phyloP scores from a whole-genome alignment of 2,888 invertebrate species.

The Lepidonotus clava region DNA sequence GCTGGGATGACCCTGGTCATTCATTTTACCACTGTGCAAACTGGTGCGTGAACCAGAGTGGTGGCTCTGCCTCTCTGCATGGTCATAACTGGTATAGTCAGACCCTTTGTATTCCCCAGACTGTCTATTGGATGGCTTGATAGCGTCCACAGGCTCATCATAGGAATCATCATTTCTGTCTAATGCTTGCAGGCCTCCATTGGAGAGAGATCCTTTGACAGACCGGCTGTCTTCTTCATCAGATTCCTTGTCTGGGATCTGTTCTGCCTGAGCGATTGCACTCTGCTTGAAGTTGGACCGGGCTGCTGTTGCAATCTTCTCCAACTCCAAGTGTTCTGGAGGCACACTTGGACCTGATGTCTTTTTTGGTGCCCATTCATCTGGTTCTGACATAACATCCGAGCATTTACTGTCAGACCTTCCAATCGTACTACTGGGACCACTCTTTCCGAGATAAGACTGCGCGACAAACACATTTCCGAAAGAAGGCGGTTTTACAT shows the following conservation, averaged over 20 bases:
- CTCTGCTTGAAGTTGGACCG: not conserved
- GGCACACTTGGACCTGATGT: not conserved
- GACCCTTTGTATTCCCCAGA: not conserved
- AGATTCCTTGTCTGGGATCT: not conserved
- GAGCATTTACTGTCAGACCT: not conserved
- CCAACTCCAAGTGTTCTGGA: not conserved
- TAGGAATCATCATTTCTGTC: constrained; percentile 4
- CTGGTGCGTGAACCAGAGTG: no score
- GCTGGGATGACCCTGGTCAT: no score
- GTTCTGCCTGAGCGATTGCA: not conserved
- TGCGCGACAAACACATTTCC: not conserved
- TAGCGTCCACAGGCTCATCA: constrained; percentile 6
- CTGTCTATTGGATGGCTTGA: not conserved
- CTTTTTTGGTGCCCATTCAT: not conserved
- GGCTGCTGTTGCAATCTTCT: not conserved
- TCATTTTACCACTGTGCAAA: no score
- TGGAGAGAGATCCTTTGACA: not conserved
- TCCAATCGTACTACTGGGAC: not conserved
- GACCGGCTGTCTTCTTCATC: not conserved
- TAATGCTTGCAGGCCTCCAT: not conserved
- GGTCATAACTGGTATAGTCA: not conserved
- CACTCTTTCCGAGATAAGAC: not conserved
- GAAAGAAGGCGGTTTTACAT: not conserved
- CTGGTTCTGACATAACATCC: not conserved
- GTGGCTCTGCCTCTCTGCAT: no score